phyloP scores from a whole-genome alignment of 1,140 invertebrate genomes.

The Cryptotermes secundus region DNA sequence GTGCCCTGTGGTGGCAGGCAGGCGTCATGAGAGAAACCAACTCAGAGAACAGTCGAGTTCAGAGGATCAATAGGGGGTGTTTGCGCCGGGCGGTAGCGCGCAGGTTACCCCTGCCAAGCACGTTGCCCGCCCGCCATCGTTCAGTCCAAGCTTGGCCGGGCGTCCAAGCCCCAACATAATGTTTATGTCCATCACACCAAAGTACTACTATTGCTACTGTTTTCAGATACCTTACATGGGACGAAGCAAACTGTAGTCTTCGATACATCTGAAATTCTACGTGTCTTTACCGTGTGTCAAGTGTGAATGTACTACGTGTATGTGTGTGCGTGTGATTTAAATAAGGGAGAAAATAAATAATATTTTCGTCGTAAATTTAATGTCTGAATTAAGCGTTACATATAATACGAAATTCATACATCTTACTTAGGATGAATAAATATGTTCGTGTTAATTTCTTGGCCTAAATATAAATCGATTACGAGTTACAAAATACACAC shows the following conservation, averaged over 20 bases:
- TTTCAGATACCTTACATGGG: not conserved
- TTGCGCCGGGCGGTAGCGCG: constrained; percentile 24
- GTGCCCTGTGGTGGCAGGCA: not conserved
- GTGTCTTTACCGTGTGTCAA: not conserved
- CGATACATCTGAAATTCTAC: not conserved
- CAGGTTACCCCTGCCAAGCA: constrained; percentile 23
- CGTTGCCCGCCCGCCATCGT: constrained; percentile 24
- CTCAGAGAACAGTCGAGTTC: constrained; percentile 10
- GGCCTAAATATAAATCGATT: constrained; percentile 12
- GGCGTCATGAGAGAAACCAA: constrained; percentile 14
- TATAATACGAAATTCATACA: not conserved
- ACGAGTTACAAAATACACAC: not conserved
- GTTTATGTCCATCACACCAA: not conserved
- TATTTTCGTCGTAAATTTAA: not conserved
- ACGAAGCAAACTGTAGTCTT: not conserved
- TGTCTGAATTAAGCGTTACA: not conserved
- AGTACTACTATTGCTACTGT: not conserved
- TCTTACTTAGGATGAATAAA: not conserved
- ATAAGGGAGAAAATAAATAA: not conserved
- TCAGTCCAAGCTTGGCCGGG: constrained; percentile 22
- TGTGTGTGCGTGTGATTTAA: not conserved
- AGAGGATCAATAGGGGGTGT: constrained; percentile 24
- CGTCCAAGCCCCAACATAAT: not conserved
- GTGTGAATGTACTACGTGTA: not conserved
- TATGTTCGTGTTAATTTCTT: not conserved